Percentiles rank a stretch among this genome's conserved stretches.
Evolutionary conservation across 1,140 invertebrate genomes (phyloP).

Genomic region (Aphelenchoides besseyi): DNA sequence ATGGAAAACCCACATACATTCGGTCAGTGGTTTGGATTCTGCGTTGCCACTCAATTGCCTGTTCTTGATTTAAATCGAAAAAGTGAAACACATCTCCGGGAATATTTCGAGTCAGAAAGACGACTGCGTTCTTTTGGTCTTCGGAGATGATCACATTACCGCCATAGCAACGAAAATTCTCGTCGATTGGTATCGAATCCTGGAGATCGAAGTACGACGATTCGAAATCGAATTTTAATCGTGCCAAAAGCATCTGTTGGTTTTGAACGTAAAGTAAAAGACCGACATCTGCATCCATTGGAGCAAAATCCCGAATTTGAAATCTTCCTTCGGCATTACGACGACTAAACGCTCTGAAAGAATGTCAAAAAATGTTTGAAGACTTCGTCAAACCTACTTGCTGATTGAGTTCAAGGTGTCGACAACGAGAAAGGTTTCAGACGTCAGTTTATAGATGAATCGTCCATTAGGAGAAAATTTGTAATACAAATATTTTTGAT

Average conservation of each 20-base stretch:
- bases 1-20: background rate
- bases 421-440: background rate
- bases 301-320: slow-evolving; percentile 12
- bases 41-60: background rate
- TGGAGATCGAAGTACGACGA: background rate
- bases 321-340: background rate
- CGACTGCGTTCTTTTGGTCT: background rate
- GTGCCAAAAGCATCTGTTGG: background rate
- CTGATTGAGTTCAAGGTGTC: background rate
- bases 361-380: background rate
- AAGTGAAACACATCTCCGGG: slow-evolving; percentile 4
- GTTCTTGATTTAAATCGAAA: background rate
- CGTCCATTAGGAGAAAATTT: background rate
- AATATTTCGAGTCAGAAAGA: slow-evolving; percentile 2
- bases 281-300: too few relatives aligned
- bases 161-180: background rate
- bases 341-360: background rate
- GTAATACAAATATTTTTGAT: background rate
- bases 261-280: background rate
- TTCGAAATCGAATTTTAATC: background rate
- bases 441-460: background rate
- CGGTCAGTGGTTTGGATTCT: background rate
- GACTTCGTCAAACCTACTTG: too few relatives aligned
- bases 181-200: too few relatives aligned
- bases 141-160: background rate